Evolutionary conservation across 92 coral and sea anemone genomes (phyloP), one percentile per base, ranked within the genome.

Genomic region (Actinostola sp.): DNA sequence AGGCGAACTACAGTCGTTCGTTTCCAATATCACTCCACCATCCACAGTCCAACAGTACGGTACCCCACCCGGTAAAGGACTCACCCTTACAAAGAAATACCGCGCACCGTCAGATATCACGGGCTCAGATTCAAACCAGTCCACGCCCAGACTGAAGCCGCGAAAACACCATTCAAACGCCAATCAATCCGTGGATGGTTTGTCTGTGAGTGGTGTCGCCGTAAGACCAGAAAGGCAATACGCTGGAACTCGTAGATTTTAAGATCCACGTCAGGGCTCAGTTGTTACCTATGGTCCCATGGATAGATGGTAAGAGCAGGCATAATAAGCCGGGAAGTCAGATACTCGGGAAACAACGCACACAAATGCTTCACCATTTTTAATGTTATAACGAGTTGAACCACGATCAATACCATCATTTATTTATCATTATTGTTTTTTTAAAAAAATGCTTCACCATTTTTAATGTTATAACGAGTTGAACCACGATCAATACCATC

Each of bases 111-210:
- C 86, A 34, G 96, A 90, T 33, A 61, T 84, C 45, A 75, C 81
- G 67, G 92, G 96, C 76, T 48, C 92, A 45, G 92, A 87, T 44
- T 90, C 96, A 34, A 79, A 66, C 81, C 91, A 80, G 67, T 90
- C 96, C 21, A 90, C 96, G 30, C 96, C 96, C 33, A 62, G 92
- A 35, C 71, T 87, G 30, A 90, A 83, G 55, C 96, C 96, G 32
- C 72, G 89, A 25, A 90, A 69, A 61, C 46, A 77, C 28, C 76
- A 77, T 13, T 76, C 87, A 11, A 75, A 79, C 31, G 89, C 83
- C 26, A 70, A 61, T 29, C 54, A 70, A 68, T 70, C 91, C 27
- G 73, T 77, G 36, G 89, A 90, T 44, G 89, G 82, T 46, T 80
- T 90, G 11, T 86, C 92, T 45, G 81, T 90, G 69, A 90, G 92